phyloP scores from a whole-genome alignment of 2,888 invertebrate genomes.

The Drosophila hamatofila region DNA sequence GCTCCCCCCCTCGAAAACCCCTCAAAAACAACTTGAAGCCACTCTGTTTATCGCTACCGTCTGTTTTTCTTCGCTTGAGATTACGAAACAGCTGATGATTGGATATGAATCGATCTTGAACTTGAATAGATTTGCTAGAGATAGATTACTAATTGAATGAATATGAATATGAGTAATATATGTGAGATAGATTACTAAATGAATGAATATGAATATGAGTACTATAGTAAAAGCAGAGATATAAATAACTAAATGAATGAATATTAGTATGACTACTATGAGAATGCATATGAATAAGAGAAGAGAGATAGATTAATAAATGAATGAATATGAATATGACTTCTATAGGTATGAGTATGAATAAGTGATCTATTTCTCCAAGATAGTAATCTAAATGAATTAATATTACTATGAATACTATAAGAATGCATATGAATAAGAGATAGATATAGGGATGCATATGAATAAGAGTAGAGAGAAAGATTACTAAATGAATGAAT shows the following conservation, averaged over 20 bases:
- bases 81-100: constrained; percentile 41
- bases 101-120: constrained; percentile 9
- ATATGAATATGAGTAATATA: not conserved
- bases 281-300: no score
- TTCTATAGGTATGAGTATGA: no score
- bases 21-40: not conserved
- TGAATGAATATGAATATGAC: not conserved
- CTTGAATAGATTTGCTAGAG: not conserved
- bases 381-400: not conserved
- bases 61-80: constrained; percentile 23
- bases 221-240: no score
- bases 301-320: no score
- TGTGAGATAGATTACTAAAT: no score
- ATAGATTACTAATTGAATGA: not conserved
- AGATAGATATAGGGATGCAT: no score
- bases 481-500: not conserved
- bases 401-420: no score
- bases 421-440: no score
- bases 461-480: not conserved
- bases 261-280: no score
- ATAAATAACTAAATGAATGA: not conserved
- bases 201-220: not conserved
- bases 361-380: no score
- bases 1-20: constrained; percentile 10
- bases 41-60: constrained; percentile 22